Percentiles rank a stretch among this genome's conserved stretches.
Conservation (phyloP, 2,113 vertebrate genomes). For the Rhinogobius similis region DNA sequence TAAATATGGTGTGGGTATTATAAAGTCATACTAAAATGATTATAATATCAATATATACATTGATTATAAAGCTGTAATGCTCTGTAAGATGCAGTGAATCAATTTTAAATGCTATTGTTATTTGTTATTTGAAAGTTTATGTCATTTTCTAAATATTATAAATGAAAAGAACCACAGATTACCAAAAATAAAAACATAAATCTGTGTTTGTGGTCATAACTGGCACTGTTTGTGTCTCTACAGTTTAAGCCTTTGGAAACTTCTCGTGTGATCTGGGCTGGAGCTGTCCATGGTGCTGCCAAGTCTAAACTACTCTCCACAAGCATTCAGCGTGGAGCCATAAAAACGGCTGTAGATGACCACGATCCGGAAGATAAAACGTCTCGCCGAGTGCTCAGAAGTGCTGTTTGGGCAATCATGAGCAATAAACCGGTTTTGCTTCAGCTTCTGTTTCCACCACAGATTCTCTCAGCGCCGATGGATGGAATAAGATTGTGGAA, state of each 20-base stretch:
- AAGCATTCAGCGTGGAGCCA: conserved; percentile 16
- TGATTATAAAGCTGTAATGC: too few relatives aligned
- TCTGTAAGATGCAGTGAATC: too few relatives aligned
- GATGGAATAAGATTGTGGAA: too few relatives aligned
- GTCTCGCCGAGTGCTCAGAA: conserved; percentile 8
- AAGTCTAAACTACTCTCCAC: conserved; percentile 25
- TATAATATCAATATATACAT: too few relatives aligned
- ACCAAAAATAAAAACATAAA: too few relatives aligned
- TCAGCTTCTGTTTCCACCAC: conserved; percentile 17
- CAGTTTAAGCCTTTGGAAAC: not conserved
- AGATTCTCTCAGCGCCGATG: conserved; percentile 10
- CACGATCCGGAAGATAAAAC: conserved; percentile 7
- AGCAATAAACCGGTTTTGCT: conserved; percentile 18
- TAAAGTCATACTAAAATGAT: too few relatives aligned
- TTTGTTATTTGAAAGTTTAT: not conserved
- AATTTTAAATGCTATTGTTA: too few relatives aligned
- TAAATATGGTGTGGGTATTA: too few relatives aligned
- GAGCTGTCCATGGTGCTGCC: conserved; percentile 20
- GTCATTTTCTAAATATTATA: too few relatives aligned
- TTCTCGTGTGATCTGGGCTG: not conserved
- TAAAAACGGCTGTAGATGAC: conserved; percentile 23
- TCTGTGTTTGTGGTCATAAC: not conserved
- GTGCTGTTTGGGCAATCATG: conserved; percentile 17
- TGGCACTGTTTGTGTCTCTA: not conserved
- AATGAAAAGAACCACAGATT: not conserved